These are phyloP conservation scores for Wasmannia auropunctata DNA, from an alignment of 1,140 invertebrate species.

Conservation along the genomic window DNA sequence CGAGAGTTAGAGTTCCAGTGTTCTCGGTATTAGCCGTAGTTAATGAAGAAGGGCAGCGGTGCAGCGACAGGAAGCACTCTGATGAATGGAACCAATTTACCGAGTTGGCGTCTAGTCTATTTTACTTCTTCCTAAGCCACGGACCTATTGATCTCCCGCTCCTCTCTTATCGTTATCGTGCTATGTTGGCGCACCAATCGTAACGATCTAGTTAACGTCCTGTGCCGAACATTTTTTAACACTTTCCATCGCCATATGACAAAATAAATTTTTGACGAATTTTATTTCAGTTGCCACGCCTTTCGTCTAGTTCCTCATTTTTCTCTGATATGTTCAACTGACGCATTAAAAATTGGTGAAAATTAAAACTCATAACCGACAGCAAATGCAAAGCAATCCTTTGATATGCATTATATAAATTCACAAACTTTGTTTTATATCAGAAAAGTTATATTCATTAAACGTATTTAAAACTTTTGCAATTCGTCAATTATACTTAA, in stretches of 20 bases:
- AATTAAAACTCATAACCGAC: not conserved
- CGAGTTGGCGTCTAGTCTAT: slow-evolving; percentile 73
- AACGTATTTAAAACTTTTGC: not conserved
- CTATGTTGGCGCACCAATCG: not conserved
- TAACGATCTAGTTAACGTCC: slow-evolving; percentile 17
- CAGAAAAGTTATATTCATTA: not conserved
- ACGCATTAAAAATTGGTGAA: not conserved
- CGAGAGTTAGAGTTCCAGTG: slow-evolving; percentile 53
- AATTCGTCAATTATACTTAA: not conserved
- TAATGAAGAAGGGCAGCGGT: slow-evolving; percentile 58
- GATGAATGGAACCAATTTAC: slow-evolving; percentile 80
- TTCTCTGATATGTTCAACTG: not conserved
- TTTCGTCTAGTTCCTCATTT: not conserved
- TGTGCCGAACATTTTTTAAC: not conserved
- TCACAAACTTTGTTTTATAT: not conserved
- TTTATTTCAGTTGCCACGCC: not conserved
- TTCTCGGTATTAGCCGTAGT: slow-evolving; percentile 62
- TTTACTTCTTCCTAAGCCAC: slow-evolving; percentile 57
- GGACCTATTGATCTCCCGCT: slow-evolving; percentile 53
- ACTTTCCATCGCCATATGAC: no score
- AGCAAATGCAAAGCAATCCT: not conserved
- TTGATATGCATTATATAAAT: not conserved
- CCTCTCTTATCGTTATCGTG: slow-evolving; percentile 53
- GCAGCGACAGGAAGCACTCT: slow-evolving; percentile 71
- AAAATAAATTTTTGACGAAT: not conserved